Conservation (phyloP, 2,113 vertebrate species). For the Scomber colias region DNA sequence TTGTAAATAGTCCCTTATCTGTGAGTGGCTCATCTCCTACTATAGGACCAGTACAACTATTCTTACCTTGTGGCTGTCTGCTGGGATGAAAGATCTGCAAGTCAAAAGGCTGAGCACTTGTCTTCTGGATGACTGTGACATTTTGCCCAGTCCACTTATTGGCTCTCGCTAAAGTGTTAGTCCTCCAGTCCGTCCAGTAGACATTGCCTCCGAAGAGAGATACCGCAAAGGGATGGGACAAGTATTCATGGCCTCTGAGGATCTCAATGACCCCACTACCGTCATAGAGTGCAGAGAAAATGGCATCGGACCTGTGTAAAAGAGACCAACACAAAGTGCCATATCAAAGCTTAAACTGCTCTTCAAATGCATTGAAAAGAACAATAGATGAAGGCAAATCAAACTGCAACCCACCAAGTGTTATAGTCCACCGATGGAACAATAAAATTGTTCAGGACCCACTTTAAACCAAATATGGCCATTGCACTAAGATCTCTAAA, state of each 20-base stretch:
- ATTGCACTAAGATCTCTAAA: slow-evolving; percentile 40
- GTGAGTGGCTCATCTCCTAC: neutral
- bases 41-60: neutral
- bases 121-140: slow-evolving; percentile 98
- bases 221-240: slow-evolving; percentile 98
- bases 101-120: slow-evolving; percentile 97
- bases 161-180: slow-evolving; percentile 97
- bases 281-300: slow-evolving; percentile 97
- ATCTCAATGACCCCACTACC: slow-evolving; percentile 95
- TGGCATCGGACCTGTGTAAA: slow-evolving; percentile 93
- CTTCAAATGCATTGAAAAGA: slow-evolving; percentile 31
- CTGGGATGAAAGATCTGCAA: slow-evolving; percentile 99
- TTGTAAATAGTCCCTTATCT: neutral
- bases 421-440: slow-evolving; percentile 30
- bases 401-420: slow-evolving; percentile 35
- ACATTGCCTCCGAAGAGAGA: slow-evolving; percentile 96
- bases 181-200: slow-evolving; percentile 99
- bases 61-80: slow-evolving; percentile 94
- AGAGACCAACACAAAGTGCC: slow-evolving; percentile 36
- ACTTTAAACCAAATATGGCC: slow-evolving; percentile 46
- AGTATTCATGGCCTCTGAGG: slow-evolving; percentile 95
- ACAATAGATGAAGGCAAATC: slow-evolving; percentile 21
- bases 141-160: slow-evolving; percentile 98
- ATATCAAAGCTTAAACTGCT: slow-evolving; percentile 51
- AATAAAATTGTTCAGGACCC: slow-evolving; percentile 59